Percentiles rank a stretch among this genome's conserved stretches.
These are phyloP conservation scores for Eulithis prunata DNA, from an alignment of 2,888 invertebrate genomes.

Conservation along the genomic window DNA sequence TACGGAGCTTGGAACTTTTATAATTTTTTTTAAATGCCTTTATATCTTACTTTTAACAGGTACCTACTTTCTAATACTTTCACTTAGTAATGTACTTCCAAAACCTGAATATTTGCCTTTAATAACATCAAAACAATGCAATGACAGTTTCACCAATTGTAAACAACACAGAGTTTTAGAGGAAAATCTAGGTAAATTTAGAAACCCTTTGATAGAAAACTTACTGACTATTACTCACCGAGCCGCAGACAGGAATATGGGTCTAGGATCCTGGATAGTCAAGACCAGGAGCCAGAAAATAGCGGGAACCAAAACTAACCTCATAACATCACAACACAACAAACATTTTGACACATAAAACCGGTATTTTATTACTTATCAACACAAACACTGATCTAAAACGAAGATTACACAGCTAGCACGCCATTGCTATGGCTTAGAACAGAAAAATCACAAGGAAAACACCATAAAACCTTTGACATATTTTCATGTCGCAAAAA, in stretches of 20 bases:
- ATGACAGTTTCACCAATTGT: slow-evolving; percentile 17
- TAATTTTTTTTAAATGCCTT: not conserved
- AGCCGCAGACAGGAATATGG: slow-evolving; percentile 66
- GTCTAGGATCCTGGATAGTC: slow-evolving; percentile 34
- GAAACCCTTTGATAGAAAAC: slow-evolving; percentile 64
- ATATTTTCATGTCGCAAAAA: slow-evolving; percentile 56
- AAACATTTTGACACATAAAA: slow-evolving; percentile 48
- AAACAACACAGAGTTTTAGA: slow-evolving; percentile 35
- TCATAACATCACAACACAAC: slow-evolving; percentile 61
- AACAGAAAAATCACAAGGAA: slow-evolving; percentile 55
- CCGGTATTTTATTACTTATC: slow-evolving; percentile 22
- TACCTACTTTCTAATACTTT: slow-evolving; percentile 13
- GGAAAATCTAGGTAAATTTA: slow-evolving; percentile 53
- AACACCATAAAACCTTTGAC: slow-evolving; percentile 75
- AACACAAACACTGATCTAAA: slow-evolving; percentile 29
- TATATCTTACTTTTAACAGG: slow-evolving; percentile 19
- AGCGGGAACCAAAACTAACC: slow-evolving; percentile 82
- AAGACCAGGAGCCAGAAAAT: slow-evolving; percentile 54
- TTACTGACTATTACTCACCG: slow-evolving; percentile 80
- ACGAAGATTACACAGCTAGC: slow-evolving; percentile 31
- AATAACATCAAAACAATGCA: slow-evolving; percentile 34
- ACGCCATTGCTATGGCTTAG: slow-evolving; percentile 37
- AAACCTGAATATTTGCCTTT: slow-evolving; percentile 32
- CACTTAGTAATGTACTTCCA: slow-evolving; percentile 30
- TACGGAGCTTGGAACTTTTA: not conserved